phyloP scores from a whole-genome alignment of 2,888 invertebrate genomes.

The Zygothrica quintamaculata region DNA sequence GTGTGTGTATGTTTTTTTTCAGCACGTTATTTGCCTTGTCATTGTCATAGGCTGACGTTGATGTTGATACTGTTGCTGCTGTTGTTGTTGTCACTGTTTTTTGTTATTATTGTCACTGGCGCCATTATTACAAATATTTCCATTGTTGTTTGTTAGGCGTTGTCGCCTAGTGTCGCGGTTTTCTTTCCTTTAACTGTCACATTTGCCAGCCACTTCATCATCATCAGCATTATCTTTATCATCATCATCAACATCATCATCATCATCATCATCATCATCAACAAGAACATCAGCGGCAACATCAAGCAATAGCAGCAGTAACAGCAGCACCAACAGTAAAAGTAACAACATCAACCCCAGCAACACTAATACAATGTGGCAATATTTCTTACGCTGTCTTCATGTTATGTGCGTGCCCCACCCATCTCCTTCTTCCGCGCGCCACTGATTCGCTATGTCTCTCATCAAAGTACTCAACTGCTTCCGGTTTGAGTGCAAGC shows the following conservation, averaged over 20 bases:
- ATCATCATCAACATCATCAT: slow-evolving; percentile 23
- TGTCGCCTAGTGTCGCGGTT: slow-evolving; percentile 52
- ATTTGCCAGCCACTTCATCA: slow-evolving; percentile 68
- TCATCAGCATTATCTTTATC: slow-evolving; percentile 44
- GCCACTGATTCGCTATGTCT: not conserved
- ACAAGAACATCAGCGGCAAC: too few species aligned
- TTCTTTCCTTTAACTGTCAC: slow-evolving; percentile 68
- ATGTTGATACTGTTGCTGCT: slow-evolving; percentile 18
- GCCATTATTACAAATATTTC: slow-evolving; percentile 66
- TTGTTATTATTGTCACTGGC: slow-evolving; percentile 52
- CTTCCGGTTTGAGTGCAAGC: slow-evolving; percentile 47
- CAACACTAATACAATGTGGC: slow-evolving; percentile 49
- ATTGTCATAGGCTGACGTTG: slow-evolving; percentile 66
- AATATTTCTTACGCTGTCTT: slow-evolving; percentile 29
- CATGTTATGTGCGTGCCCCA: slow-evolving; percentile 10
- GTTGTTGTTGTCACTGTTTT: slow-evolving; percentile 18
- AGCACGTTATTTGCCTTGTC: slow-evolving; percentile 66
- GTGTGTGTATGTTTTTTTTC: too few species aligned
- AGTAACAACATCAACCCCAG: slow-evolving; percentile 10
- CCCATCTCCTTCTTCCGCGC: not conserved
- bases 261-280: too few species aligned
- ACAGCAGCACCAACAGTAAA: slow-evolving; percentile 8
- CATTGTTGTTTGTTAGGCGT: slow-evolving; percentile 59
- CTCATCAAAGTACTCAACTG: slow-evolving; percentile 35
- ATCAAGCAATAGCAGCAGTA: not conserved